Conservation (phyloP, 2,113 vertebrate species). For the Albula glossodonta region DNA sequence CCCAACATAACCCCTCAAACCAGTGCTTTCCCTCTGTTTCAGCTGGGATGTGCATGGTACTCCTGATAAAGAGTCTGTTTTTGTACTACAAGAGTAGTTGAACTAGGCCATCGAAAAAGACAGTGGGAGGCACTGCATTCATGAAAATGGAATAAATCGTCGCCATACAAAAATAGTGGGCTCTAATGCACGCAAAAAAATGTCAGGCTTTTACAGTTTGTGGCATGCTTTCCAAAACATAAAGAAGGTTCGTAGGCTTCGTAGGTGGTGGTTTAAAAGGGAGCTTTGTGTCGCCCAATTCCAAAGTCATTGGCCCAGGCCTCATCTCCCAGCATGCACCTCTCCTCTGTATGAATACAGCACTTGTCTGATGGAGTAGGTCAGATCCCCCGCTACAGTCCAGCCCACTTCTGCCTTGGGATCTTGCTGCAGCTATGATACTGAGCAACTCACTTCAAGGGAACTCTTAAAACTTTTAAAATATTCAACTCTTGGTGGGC, state of each 20-base stretch:
- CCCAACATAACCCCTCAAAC: background rate
- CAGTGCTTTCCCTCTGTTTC: constrained; percentile 18
- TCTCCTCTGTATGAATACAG: constrained; percentile 72
- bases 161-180: constrained; percentile 52
- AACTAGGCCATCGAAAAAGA: constrained; percentile 36
- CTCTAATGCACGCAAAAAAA: constrained; percentile 70
- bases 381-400: constrained; percentile 53
- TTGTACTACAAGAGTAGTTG: constrained; percentile 22
- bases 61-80: constrained; percentile 27
- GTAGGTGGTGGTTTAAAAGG: constrained; percentile 72
- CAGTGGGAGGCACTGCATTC: constrained; percentile 51
- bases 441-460: constrained; percentile 45
- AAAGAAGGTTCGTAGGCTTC: constrained; percentile 61
- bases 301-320: constrained; percentile 64
- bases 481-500: constrained; percentile 4
- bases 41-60: constrained; percentile 18
- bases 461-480: constrained; percentile 41
- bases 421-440: constrained; percentile 61
- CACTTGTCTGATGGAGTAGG: constrained; percentile 72
- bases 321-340: constrained; percentile 73
- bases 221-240: constrained; percentile 52
- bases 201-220: constrained; percentile 67
- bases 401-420: constrained; percentile 37
- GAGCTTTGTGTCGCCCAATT: constrained; percentile 71
- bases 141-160: constrained; percentile 61